These are phyloP conservation scores for Drosophila watanabei DNA, from an alignment of 1,140 invertebrate genomes.

Conservation along the genomic window DNA sequence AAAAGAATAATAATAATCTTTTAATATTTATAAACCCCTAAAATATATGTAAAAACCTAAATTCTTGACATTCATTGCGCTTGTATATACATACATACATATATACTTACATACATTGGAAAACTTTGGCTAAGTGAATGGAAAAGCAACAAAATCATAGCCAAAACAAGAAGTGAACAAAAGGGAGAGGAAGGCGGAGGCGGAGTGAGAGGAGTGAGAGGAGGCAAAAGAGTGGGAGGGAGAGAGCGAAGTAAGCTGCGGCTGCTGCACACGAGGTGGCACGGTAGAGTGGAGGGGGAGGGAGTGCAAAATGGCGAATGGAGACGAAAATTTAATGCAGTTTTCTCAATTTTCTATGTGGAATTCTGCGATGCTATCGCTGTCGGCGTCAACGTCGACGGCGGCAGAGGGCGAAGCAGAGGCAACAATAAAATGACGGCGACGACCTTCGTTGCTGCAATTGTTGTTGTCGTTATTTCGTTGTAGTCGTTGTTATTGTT, in stretches of 20 bases:
- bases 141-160: slow-evolving; percentile 45
- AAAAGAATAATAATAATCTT: not conserved
- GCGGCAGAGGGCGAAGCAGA: slow-evolving; percentile 21
- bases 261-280: slow-evolving; percentile 38
- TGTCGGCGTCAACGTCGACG: slow-evolving; percentile 19
- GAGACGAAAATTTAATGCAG: slow-evolving; percentile 77
- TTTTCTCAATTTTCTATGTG: slow-evolving; percentile 79
- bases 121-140: slow-evolving; percentile 37
- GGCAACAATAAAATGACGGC: slow-evolving; percentile 44
- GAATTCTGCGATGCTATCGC: slow-evolving; percentile 52
- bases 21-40: not conserved
- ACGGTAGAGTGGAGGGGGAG: not conserved
- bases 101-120: not conserved
- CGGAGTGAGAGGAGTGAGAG: no score
- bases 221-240: slow-evolving; percentile 4
- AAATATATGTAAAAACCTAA: not conserved
- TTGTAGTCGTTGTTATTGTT: slow-evolving; percentile 3
- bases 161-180: slow-evolving; percentile 45
- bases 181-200: slow-evolving; percentile 4
- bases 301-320: slow-evolving; percentile 12
- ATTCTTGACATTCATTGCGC: slow-evolving; percentile 12
- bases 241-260: slow-evolving; percentile 33
- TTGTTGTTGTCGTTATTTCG: slow-evolving; percentile 25
- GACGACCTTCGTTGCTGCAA: slow-evolving; percentile 72
- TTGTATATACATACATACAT: slow-evolving; percentile 4